Evolutionary conservation across 2,888 invertebrate species (phyloP), one percentile per base, ranked within the genome.

Genomic region (Drosophila paracracens): DNA sequence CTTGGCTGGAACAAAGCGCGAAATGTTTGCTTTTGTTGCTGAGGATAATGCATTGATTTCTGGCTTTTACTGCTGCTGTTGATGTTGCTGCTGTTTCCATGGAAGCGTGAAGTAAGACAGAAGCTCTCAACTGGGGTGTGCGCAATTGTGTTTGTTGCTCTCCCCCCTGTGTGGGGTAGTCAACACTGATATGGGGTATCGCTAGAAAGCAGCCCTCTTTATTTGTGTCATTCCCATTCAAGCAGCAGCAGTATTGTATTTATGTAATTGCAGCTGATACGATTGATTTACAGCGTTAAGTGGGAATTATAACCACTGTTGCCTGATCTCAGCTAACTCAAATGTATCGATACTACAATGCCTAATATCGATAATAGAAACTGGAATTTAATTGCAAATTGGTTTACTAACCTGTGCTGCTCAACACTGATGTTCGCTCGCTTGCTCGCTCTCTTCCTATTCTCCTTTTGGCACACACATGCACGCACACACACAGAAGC

Each of bases 41-140:
- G 61, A 85, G 88, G 85, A 85, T 88, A 88, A 77, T 88, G 73
- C 83, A 82, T 87, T 82, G 83, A 82, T 82, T 86, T 88, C 76
- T 78, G 78, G 61, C 83, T 69, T 60, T 61, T 58, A 68, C 76
- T 82, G 76, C 74, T 76, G 74, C 43, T 35, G 52, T 31, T 54
- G 53, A 4, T 78, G 76, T 74, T 75, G 74, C 43, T 52, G 54
- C 36, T 56, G 38, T n/a, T 25, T 25, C 76, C 82, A 88, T 52
- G 81, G 77, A 79, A 86, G 86, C 86, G 79, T 88, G 82, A 88
- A 86, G 74, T 66, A 73, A 77, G 76, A 76, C 71, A 68, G 84
- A 79, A 79, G 73, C 76, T 70, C 71, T 72, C 69, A 38, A 65
- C 65, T 74, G 60, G 77, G 79, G 86, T 82, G 74, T n/a, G 59